A percentile compares a stretch with the other conserved stretches of the same genome.
Conservation (phyloP, 2,113 vertebrate species). For the Bufo gargarizans region DNA sequence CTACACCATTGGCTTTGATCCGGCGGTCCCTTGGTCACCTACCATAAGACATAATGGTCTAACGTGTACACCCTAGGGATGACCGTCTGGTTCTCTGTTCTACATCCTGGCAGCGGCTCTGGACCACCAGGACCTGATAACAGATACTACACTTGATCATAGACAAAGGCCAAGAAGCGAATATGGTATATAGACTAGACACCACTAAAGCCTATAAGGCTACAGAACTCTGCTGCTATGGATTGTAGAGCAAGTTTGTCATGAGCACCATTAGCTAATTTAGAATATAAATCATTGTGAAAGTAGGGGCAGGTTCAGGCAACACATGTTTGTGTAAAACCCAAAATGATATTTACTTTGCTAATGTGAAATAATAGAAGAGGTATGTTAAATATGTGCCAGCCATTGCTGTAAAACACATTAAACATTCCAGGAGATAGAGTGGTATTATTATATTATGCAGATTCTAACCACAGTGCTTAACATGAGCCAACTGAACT, state of each 20-base stretch:
- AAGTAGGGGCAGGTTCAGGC: background rate
- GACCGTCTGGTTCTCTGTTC: no score
- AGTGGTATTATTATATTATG: background rate
- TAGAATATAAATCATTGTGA: background rate
- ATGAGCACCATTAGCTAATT: background rate
- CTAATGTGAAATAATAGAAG: background rate
- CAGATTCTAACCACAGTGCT: background rate
- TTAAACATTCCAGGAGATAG: constrained; percentile 16
- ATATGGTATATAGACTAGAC: background rate
- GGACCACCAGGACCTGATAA: no score
- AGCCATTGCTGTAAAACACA: constrained; percentile 4
- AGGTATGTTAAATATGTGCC: constrained; percentile 9
- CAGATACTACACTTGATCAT: no score
- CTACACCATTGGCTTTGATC: no score
- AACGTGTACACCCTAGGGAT: no score
- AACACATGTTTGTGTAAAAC: background rate
- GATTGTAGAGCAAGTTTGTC: background rate
- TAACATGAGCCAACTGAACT: background rate
- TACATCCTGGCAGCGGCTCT: no score
- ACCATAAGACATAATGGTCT: no score
- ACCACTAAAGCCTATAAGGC: background rate
- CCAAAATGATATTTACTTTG: constrained; percentile 16
- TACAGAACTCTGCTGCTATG: background rate
- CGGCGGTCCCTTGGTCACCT: no score
- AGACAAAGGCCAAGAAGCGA: no score